Evolutionary conservation across 2,888 invertebrate species (phyloP), one percentile per base, ranked within the genome.

Genomic region (Hypercompe scribonia): DNA sequence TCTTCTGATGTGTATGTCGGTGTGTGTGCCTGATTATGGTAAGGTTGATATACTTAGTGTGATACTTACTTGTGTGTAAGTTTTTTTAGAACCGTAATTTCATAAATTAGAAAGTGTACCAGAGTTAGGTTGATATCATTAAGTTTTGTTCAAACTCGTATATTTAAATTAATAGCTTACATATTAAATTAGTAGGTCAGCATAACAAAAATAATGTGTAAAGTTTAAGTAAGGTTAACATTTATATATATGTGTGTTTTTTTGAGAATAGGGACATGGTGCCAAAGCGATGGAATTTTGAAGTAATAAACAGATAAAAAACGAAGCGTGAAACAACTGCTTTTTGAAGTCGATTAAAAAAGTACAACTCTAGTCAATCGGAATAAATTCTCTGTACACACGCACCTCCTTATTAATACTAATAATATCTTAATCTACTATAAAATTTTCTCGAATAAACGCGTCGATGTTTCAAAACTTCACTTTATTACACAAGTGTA

Each of bases 401-500:
- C n/a, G n/a, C n/a, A 46, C 46, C 18, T 46, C 46, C 46, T 13
- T 46, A 46, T 46, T 58, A 24, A 58, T 24, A n/a, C 13, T 10
- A 8, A 28, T 58, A 58, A 58, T 28, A 28, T 58, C 58, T 0
- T 28, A 28, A 28, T 61, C 28, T 61, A 31, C 58, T 15, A 31
- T 7, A 1, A 24, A 58, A 50, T 24, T 50, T 31, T 31, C 15
- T 61, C 10, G 21, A 31, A 42, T 42, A 42, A 46, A 33, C 21
- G 42, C 31, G 42, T 31, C 28, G 21, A 10, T 66, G 66, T 46
- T 46, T 42, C 31, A 31, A 28, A 65, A 36, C n/a, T 13, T 36
- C 18, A 28, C n/a, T 1, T 33, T 15, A 8, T 34, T 70, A 67
- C 63, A 69, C 64, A 68, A 65, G 70, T 74, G 71, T 54, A 79